A percentile compares a stretch with the other conserved stretches of the same genome.
Conservation (phyloP, 2,888 invertebrate species). For the Labia minor region DNA sequence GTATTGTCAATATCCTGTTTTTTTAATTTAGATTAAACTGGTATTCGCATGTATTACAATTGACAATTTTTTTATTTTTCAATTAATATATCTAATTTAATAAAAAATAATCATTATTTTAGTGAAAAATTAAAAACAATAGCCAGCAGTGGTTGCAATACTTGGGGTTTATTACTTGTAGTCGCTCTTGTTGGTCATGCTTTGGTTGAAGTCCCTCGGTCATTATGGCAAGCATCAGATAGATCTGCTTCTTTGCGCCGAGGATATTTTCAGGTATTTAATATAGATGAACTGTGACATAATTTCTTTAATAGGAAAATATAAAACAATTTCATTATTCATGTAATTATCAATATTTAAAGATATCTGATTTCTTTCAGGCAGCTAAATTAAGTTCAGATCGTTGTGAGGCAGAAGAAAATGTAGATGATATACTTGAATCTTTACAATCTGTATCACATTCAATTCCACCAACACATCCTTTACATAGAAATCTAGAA, state of each 20-base stretch:
- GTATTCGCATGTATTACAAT: too few species aligned
- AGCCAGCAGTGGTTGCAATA: constrained; percentile 96
- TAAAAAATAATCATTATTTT: too few species aligned
- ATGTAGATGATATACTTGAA: constrained; percentile 89
- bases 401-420: constrained; percentile 94
- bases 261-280: not conserved
- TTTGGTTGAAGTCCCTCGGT: constrained; percentile 87
- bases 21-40: too few species aligned
- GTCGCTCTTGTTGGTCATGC: constrained; percentile 81
- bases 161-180: constrained; percentile 94
- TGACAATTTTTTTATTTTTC: too few species aligned
- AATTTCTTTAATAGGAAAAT: too few species aligned
- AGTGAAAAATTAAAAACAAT: constrained; percentile 87
- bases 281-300: too few species aligned
- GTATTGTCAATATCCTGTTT: too few species aligned
- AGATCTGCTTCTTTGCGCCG: not conserved
- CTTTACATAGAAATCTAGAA: constrained; percentile 68
- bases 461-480: constrained; percentile 63
- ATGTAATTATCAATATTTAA: too few species aligned
- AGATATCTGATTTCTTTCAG: constrained; percentile 38
- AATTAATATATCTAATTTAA: too few species aligned
- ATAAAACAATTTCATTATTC: too few species aligned
- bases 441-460: constrained; percentile 73
- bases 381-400: constrained; percentile 88
- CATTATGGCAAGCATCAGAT: constrained; percentile 68